Conservation (phyloP, 2,797 vertebrate genomes). For the Enteromius viviparus region DNA sequence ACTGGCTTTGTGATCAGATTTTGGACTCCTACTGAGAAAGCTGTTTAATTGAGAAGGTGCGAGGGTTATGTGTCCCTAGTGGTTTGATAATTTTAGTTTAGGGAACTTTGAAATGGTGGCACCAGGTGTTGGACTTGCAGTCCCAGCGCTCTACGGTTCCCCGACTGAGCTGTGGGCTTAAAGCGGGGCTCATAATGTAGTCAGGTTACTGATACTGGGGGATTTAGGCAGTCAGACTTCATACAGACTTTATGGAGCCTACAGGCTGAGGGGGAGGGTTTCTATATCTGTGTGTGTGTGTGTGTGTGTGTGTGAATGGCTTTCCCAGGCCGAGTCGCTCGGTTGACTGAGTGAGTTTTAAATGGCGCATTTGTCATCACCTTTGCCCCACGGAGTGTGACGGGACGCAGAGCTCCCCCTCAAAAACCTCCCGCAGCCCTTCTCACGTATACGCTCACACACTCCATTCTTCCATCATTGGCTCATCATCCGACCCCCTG, state of each 20-base stretch:
- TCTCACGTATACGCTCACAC: conserved; percentile 37
- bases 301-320: conserved; percentile 31
- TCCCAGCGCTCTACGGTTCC: neutral
- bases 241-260: conserved; percentile 62
- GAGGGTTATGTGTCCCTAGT: conserved; percentile 4
- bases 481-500: conserved; percentile 26
- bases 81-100: conserved; percentile 14
- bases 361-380: conserved; percentile 71
- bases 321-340: conserved; percentile 58
- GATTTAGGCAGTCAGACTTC: conserved; percentile 46
- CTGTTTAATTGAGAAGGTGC: neutral
- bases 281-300: conserved; percentile 3
- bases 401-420: conserved; percentile 52
- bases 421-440: conserved; percentile 57
- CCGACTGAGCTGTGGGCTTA: conserved; percentile 11
- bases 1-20: conserved; percentile 18
- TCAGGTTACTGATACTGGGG: conserved; percentile 56
- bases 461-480: conserved; percentile 41
- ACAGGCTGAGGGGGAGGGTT: conserved; percentile 25
- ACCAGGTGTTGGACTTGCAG: conserved; percentile 37
- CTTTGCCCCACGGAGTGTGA: conserved; percentile 60
- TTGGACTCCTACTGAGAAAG: neutral
- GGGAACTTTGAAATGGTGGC: conserved; percentile 25
- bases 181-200: conserved; percentile 35
- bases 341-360: conserved; percentile 67